Percentiles rank a stretch among this genome's conserved stretches.
These are phyloP conservation scores for Struthidea cinerea DNA, from an alignment of 2,113 vertebrate genomes.

Conservation along the genomic window DNA sequence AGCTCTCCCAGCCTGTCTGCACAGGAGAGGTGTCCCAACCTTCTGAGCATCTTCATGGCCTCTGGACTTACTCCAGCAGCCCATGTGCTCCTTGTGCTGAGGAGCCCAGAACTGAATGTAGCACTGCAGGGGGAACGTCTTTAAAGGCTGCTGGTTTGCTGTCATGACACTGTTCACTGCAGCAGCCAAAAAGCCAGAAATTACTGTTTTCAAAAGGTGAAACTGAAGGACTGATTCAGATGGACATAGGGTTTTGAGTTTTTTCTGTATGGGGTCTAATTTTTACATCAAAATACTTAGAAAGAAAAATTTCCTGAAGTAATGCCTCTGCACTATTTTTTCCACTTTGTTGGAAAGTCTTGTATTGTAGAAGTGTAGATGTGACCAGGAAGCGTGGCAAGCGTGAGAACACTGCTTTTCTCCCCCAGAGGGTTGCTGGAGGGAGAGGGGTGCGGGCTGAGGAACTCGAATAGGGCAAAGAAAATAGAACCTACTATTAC, in stretches of 20 bases:
- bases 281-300: not conserved
- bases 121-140: not conserved
- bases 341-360: not conserved
- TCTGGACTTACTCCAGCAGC: not conserved
- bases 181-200: not conserved
- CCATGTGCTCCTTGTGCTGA: not conserved
- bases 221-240: not conserved
- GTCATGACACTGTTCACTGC: not conserved
- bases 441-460: not conserved
- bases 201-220: not conserved
- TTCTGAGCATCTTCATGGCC: not conserved
- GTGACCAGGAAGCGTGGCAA: not conserved
- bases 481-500: not conserved
- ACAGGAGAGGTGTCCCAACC: not conserved
- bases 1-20: not conserved
- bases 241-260: accelerated
- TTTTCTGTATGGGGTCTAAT: not conserved
- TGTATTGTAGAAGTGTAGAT: not conserved
- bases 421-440: not conserved
- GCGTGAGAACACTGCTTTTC: not conserved
- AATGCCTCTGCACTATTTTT: accelerated
- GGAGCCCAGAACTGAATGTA: not conserved
- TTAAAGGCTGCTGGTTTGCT: not conserved
- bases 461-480: not conserved
- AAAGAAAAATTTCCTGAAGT: not conserved